phyloP scores from a whole-genome alignment of 2,888 invertebrate genomes.

The Carcina quercana region DNA sequence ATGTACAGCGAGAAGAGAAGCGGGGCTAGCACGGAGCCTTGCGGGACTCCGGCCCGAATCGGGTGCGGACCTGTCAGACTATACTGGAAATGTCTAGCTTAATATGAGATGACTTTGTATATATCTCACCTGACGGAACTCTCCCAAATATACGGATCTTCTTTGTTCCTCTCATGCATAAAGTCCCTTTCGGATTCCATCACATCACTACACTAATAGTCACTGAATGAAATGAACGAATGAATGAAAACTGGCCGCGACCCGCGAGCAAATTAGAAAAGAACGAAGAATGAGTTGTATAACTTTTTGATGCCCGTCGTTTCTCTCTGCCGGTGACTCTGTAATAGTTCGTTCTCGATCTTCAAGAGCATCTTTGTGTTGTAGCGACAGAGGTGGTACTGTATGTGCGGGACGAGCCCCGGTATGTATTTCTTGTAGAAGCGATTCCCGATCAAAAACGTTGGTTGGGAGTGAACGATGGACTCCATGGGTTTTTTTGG shows the following conservation, averaged over 20 bases:
- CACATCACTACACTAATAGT: conserved; percentile 21
- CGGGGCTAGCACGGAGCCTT: too few species aligned
- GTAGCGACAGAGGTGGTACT: conserved; percentile 44
- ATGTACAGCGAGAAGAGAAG: too few species aligned
- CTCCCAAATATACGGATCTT: conserved; percentile 49
- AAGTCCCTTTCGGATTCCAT: conserved; percentile 31
- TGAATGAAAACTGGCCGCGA: conserved; percentile 28
- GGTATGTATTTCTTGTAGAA: conserved; percentile 38
- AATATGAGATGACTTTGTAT: too few species aligned
- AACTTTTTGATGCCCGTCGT: conserved; percentile 90
- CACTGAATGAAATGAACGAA: conserved; percentile 33
- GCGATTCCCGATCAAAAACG: conserved; percentile 43
- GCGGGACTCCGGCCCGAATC: too few species aligned
- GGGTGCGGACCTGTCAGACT: too few species aligned
- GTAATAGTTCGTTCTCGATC: conserved; percentile 83
- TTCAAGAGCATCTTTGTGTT: conserved; percentile 79
- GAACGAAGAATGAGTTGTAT: conserved; percentile 90
- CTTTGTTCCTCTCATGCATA: conserved; percentile 57
- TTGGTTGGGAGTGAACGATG: conserved; percentile 30
- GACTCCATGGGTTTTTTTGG: conserved; percentile 49
- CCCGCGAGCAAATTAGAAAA: conserved; percentile 78
- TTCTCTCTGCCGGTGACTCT: conserved; percentile 88
- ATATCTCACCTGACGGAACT: conserved; percentile 52
- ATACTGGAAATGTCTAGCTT: too few species aligned
- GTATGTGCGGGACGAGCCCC: conserved; percentile 41